Evolutionary conservation across 2,797 vertebrate genomes (phyloP), one percentile per base, ranked within the genome.

Genomic region (Danio aesculapii): DNA sequence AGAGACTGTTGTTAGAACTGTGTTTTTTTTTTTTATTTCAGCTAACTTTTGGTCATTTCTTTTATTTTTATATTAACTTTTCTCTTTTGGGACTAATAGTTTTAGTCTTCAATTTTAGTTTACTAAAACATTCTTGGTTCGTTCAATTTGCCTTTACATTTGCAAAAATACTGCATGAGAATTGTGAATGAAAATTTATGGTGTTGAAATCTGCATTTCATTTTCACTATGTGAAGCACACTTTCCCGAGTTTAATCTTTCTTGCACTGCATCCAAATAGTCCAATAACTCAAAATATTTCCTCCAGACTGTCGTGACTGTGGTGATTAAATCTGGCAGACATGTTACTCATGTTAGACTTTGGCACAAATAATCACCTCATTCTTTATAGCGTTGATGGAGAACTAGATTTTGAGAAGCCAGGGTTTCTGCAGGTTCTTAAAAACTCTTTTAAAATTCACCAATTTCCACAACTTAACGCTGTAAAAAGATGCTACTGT

Each of bases 141-240:
- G 6, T 50, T 14, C 1, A 13, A 43, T 46, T 6, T 44, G 41
- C 41, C 4, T 47, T 16, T 8, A 43, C 2, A 53, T 14, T 52
- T 11, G 52, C 16, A 5, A 11, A 62, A 41, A 30, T 17, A 14
- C 1, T 53, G 39, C 8, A 53, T 39, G 49, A 14, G 12, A 53
- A 55, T 50, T 57, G 41, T 77, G 41, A 57, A 57, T 46, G 52
- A 57, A 77, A 16, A 77, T 11, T 44, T 44, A 55, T 55, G 63
- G 17, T 47, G 41, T 67, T 57, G 19, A 67, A 67, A 67, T 58
- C 43, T 77, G 52, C 46, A 6, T 57, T 10, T 39, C 44, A 44
- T 63, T 62, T 19, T 16, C 13, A 61, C 53, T 49, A 30, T 57
- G 17, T 21, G 39, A 71, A 72, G 14, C 7, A 1, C 41, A 62